Evolutionary conservation across 2,888 invertebrate genomes (phyloP).

Genomic region (Tubulanus polymorphus): DNA sequence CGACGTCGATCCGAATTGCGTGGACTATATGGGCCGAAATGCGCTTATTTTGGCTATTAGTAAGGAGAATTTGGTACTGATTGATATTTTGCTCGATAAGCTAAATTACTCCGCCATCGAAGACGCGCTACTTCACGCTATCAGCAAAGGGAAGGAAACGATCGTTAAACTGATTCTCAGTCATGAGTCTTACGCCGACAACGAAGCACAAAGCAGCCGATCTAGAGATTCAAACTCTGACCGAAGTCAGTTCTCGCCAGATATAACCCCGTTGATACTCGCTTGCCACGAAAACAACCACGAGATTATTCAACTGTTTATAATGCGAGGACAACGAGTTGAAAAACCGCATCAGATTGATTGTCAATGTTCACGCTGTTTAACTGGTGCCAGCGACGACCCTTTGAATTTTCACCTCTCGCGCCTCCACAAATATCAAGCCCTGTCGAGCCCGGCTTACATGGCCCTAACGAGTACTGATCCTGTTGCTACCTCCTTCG

Average conservation of each 20-base stretch:
- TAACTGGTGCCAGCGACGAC: conserved; percentile 51
- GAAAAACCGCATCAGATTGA: conserved; percentile 61
- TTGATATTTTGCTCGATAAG: conserved; percentile 62
- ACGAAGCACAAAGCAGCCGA: conserved; percentile 50
- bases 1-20: conserved; percentile 50
- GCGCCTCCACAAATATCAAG: conserved; percentile 64
- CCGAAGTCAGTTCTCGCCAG: conserved; percentile 62
- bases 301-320: conserved; percentile 65
- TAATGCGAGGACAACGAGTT: conserved; percentile 65
- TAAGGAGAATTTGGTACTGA: conserved; percentile 63
- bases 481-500: conserved; percentile 66
- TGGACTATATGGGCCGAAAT: conserved; percentile 62
- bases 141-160: conserved; percentile 61
- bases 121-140: conserved; percentile 67
- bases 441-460: conserved; percentile 67
- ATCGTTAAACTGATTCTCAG: conserved; percentile 62
- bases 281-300: conserved; percentile 70
- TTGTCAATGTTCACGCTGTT: conserved; percentile 51
- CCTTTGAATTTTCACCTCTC: conserved; percentile 56
- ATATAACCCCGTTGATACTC: conserved; percentile 67
- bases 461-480: conserved; percentile 66
- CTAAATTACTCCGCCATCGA: conserved; percentile 61
- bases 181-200: conserved; percentile 53
- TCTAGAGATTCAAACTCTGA: conserved; percentile 53
- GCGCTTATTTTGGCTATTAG: conserved; percentile 68